Conservation (phyloP, 1,140 invertebrate genomes). For the Plodia interpunctella region DNA sequence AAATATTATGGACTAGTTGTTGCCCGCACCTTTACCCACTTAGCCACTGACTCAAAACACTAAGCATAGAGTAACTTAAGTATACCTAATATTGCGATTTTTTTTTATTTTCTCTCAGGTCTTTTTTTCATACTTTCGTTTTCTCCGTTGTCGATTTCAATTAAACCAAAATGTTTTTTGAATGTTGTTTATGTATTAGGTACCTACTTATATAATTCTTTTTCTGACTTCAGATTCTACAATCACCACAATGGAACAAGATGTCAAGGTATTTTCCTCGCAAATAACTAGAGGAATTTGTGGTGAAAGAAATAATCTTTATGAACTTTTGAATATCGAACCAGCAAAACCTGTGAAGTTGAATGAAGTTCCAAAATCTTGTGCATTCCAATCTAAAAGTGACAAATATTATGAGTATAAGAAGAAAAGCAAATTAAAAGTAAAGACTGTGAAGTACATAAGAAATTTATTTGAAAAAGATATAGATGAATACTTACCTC, state of each 20-base stretch:
- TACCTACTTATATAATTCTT: neutral
- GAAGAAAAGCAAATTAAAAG: conserved; percentile 51
- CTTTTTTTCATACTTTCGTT: too few relatives aligned
- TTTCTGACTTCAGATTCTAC: conserved; percentile 2
- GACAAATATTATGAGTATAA: conserved; percentile 58
- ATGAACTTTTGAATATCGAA: conserved; percentile 40
- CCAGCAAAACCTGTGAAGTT: conserved; percentile 37
- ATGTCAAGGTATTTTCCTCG: conserved; percentile 48
- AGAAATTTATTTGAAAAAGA: conserved; percentile 53
- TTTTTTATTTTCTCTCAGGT: too few relatives aligned
- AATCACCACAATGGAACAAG: conserved; percentile 29
- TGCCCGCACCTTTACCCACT: too few relatives aligned
- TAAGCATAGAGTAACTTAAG: too few relatives aligned
- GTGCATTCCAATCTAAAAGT: conserved; percentile 45
- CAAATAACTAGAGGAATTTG: conserved; percentile 39
- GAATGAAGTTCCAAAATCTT: conserved; percentile 17
- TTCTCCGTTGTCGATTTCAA: too few relatives aligned
- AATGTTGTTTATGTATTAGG: too few relatives aligned
- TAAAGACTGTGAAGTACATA: conserved; percentile 58
- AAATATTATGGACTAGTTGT: too few relatives aligned
- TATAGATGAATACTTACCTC: conserved; percentile 36
- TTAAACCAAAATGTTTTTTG: too few relatives aligned
- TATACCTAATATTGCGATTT: too few relatives aligned
- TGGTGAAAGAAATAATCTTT: conserved; percentile 42
- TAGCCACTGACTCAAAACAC: too few relatives aligned